Percentiles rank a stretch among this genome's conserved stretches.
These are phyloP conservation scores for Pteronura brasiliensis DNA, from an alignment of 2,113 vertebrate genomes.

Conservation along the genomic window DNA sequence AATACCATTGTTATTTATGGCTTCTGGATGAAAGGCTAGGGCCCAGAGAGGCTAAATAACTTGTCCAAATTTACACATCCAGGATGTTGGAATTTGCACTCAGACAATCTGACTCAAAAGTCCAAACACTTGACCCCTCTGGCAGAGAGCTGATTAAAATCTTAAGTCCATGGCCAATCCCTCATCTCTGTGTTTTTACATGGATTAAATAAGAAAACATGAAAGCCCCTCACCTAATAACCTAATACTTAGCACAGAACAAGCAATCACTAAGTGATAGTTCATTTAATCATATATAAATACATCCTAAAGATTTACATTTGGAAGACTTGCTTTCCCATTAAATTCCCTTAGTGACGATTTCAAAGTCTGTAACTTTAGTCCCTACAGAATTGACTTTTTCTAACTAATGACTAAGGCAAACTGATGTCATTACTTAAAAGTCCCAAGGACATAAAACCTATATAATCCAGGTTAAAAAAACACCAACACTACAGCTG, in stretches of 20 bases:
- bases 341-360: neutral
- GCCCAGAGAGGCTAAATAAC: neutral
- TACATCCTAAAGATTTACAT: neutral
- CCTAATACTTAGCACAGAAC: neutral
- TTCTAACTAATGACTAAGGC: neutral
- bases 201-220: neutral
- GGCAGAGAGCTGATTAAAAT: neutral
- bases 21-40: neutral
- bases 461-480: neutral
- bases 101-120: neutral
- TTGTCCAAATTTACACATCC: neutral
- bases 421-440: slow-evolving; percentile 17
- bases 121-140: neutral
- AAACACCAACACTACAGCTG: neutral
- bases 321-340: neutral
- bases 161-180: neutral
- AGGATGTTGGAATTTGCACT: neutral
- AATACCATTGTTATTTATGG: neutral
- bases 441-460: neutral
- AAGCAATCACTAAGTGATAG: neutral
- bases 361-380: neutral
- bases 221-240: neutral
- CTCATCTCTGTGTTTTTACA: neutral
- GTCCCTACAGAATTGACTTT: slow-evolving; percentile 32
- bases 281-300: neutral